Base-by-base conservation (phyloP, 1,140 invertebrate genomes). In the Drosophila aff. region DNA sequence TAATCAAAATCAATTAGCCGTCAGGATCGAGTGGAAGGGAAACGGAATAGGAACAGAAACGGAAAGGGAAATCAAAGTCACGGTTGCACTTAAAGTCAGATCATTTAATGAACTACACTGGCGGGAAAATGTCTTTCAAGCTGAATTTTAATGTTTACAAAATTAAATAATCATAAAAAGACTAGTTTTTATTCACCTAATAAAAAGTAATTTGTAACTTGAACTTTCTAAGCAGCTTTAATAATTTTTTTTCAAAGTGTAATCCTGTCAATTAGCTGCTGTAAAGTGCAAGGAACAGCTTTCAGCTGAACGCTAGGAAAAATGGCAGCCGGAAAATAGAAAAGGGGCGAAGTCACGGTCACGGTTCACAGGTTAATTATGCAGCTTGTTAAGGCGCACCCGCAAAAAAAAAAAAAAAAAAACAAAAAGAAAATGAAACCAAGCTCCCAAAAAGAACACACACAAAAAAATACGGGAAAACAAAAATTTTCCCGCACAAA, bases 281-380 rank as follows among this genome's bases (percentile, higher is more conserved):
- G 28, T 38, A 41, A 66, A 41, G 66, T 41, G 46, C 66, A 65
- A 15, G 36, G 36, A 38, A 38, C 36, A 36, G 36, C 60, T 33
- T 28, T 36, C 18, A 26, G 16, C 63, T 36, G 21, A 28, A 62
- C 26, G 13, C n/a, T 10, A 3, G 63, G 18, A 28, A 15, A 59
- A 40, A 31, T 33, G 44, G 26, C 8, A 13, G 60, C 38, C 60
- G 61, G 40, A 21, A 67, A 64, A 46, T 66, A 41, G 66, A 33
- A 23, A 41, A 41, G 31, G 67, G 18, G 65, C 11, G 46, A 38
- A 69, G 65, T 71, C 50, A 71, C 50, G 68, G 69, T 59, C 66
- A 71, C 44, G 52, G 69, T 71, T 73, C 69, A 73, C 69, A 73
- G 69, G 69, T 73, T 72, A 73, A 73, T 73, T 73, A 73, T 73